A percentile compares a stretch with the other conserved stretches of the same genome.
phyloP scores from a whole-genome alignment of 2,888 invertebrate genomes.

The Nemoura dubitans region DNA sequence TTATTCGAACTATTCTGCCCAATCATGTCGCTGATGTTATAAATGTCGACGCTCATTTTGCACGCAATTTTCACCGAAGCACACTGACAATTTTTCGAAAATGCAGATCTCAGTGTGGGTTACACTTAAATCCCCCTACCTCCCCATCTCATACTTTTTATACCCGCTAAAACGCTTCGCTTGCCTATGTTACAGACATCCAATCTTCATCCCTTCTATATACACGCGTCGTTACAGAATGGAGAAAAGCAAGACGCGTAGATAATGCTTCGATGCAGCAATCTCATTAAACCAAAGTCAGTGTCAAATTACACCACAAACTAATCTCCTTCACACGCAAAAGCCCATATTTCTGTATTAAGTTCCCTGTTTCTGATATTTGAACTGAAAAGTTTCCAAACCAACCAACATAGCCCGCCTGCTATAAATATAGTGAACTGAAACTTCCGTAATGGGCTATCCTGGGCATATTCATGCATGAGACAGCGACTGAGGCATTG shows the following conservation, averaged over 20 bases:
- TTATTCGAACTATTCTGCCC: too few relatives aligned
- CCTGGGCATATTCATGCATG: neutral
- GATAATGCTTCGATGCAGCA: neutral
- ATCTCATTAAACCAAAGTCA: neutral
- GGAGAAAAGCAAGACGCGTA: neutral
- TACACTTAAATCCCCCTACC: too few relatives aligned
- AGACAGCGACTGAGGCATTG: neutral
- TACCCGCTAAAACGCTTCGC: neutral
- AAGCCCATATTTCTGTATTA: neutral
- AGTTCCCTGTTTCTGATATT: conserved; percentile 1
- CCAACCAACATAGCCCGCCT: neutral
- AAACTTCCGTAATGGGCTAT: neutral
- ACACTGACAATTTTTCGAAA: too few relatives aligned
- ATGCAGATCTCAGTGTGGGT: too few relatives aligned
- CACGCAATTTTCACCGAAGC: too few relatives aligned
- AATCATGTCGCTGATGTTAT: too few relatives aligned
- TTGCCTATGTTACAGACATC: neutral
- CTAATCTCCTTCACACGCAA: conserved; percentile 1
- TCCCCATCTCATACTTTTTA: too few relatives aligned
- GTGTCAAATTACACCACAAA: neutral
- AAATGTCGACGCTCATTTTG: too few relatives aligned
- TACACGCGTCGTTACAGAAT: neutral
- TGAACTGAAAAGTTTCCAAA: conserved; percentile 4
- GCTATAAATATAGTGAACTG: neutral
- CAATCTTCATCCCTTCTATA: neutral